Conservation (phyloP, 2,113 vertebrate species). For the Pygathrix nemaeus region DNA sequence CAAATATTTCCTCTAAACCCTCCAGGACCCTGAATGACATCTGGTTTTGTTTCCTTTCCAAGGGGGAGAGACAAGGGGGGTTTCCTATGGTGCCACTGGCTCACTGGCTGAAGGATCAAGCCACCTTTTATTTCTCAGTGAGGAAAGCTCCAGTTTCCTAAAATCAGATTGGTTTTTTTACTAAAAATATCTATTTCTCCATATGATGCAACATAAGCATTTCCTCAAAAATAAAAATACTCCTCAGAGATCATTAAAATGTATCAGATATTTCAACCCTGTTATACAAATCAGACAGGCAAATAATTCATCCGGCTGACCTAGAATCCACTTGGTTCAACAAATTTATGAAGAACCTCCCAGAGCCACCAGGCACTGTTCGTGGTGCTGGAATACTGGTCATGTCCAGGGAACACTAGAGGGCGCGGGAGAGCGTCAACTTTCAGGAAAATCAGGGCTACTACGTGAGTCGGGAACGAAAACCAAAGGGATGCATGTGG, state of each 20-base stretch:
- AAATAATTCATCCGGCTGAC: not conserved
- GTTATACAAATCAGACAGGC: not conserved
- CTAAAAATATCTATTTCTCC: not conserved
- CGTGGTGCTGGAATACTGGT: conserved; percentile 59
- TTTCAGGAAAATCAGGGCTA: not conserved
- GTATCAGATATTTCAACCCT: not conserved
- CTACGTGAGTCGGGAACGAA: too few relatives aligned
- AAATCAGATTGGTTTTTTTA: not conserved
- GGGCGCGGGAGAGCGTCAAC: not conserved
- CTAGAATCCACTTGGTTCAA: not conserved
- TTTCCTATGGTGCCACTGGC: not conserved
- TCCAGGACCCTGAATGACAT: not conserved
- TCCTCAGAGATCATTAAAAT: not conserved
- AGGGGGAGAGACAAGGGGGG: not conserved
- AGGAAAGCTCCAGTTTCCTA: not conserved
- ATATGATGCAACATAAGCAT: not conserved
- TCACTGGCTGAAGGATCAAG: not conserved
- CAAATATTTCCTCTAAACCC: not conserved
- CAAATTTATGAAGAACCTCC: not conserved
- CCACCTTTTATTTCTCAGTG: not conserved
- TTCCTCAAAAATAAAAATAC: conserved; percentile 35
- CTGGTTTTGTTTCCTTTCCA: not conserved
- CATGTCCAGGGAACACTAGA: conserved; percentile 10
- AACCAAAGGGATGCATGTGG: not conserved
- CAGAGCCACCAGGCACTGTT: conserved; percentile 49